phyloP scores from a whole-genome alignment of 2,888 invertebrate genomes.

The Muschampia plurimacula region DNA sequence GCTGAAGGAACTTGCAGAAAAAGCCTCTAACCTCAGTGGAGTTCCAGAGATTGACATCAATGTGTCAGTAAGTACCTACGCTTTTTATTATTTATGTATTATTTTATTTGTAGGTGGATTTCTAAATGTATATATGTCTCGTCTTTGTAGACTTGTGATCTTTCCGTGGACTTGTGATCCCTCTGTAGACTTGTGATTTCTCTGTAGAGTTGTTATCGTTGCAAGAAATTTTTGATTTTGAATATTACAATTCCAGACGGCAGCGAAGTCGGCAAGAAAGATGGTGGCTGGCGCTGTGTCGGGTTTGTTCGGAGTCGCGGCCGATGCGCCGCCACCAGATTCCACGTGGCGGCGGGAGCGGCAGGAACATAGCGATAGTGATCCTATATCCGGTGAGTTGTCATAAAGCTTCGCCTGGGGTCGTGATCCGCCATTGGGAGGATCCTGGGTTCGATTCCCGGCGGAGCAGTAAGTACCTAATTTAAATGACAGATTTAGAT shows the following conservation, averaged over 20 bases:
- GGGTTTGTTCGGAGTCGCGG: constrained; percentile 77
- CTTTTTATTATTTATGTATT: no score
- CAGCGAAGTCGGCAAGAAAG: constrained; percentile 70
- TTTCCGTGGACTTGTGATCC: no score
- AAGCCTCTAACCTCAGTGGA: constrained; percentile 86
- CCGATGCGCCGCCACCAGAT: constrained; percentile 73
- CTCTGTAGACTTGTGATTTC: no score
- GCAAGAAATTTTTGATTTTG: neutral
- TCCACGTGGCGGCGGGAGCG: constrained; percentile 74
- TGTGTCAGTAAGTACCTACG: constrained; percentile 59
- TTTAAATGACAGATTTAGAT: no score
- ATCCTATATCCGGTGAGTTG: constrained; percentile 83
- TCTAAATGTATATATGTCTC: no score
- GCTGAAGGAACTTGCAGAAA: constrained; percentile 85
- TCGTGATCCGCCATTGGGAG: neutral
- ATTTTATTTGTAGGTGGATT: no score
- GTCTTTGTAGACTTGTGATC: no score
- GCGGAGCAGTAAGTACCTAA: neutral
- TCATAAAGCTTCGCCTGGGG: neutral
- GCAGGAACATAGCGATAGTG: constrained; percentile 87
- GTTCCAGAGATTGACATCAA: constrained; percentile 79
- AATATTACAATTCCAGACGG: constrained; percentile 51
- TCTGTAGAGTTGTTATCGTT: neutral
- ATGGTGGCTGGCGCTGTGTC: constrained; percentile 77
- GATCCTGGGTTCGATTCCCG: no score